Conservation (phyloP, 2,888 invertebrate species). For the Pegoplata infirma region DNA sequence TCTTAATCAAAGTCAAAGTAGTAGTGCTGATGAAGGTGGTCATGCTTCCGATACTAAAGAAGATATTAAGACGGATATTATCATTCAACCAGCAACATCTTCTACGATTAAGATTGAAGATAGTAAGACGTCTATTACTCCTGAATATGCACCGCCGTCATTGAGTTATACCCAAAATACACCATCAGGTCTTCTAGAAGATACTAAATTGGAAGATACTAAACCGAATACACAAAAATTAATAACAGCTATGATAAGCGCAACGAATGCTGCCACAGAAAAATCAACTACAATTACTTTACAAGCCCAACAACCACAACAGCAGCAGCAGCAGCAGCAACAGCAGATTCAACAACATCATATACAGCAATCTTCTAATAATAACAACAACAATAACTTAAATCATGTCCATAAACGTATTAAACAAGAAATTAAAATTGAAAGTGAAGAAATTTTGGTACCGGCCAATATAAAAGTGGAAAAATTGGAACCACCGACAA, state of each 20-base stretch:
- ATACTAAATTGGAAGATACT: constrained; percentile 58
- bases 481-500: constrained; percentile 70
- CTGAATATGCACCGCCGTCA: constrained; percentile 91
- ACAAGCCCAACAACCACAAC: constrained; percentile 26
- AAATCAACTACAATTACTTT: constrained; percentile 28
- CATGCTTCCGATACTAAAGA: constrained; percentile 59
- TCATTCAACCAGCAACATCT: constrained; percentile 66
- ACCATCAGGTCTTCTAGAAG: constrained; percentile 70
- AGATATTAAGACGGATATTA: constrained; percentile 66
- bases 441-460: constrained; percentile 74
- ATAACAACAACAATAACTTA: constrained; percentile 67
- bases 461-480: constrained; percentile 74
- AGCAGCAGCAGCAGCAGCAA: constrained; percentile 36
- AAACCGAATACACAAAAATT: constrained; percentile 65
- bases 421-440: constrained; percentile 76
- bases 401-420: constrained; percentile 72
- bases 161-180: constrained; percentile 82
- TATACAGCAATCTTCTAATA: constrained; percentile 24
- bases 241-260: constrained; percentile 61
- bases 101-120: constrained; percentile 73
- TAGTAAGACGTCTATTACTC: constrained; percentile 80
- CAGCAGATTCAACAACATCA: constrained; percentile 46
- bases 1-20: constrained; percentile 66
- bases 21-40: constrained; percentile 66
- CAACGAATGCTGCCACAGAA: constrained; percentile 53